Evolutionary conservation across 2,888 invertebrate species (phyloP).

Genomic region (Drosophila buzzatii): DNA sequence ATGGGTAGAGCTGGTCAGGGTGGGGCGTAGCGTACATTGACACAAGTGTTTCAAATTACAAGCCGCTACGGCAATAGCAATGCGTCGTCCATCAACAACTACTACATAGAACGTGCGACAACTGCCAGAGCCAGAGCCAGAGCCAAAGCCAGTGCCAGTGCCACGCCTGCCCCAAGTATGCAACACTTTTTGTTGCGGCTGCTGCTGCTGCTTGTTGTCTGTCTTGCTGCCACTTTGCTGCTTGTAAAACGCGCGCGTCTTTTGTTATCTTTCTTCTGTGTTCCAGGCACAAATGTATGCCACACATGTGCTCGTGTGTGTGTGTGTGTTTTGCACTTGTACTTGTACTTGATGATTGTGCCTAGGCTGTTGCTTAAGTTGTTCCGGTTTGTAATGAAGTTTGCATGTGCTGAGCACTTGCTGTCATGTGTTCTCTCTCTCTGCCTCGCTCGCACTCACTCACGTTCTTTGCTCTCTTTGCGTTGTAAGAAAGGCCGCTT

Average conservation of each 20-base stretch:
- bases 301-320: constrained; percentile 21
- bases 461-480: not conserved
- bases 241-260: constrained; percentile 62
- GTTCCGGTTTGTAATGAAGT: constrained; percentile 64
- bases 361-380: constrained; percentile 59
- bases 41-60: constrained; percentile 85
- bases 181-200: constrained; percentile 57
- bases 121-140: not conserved
- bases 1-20: not conserved
- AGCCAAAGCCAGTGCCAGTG: no score
- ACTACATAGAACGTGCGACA: constrained; percentile 19
- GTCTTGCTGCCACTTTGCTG: constrained; percentile 48
- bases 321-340: constrained; percentile 35
- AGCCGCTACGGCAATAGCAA: constrained; percentile 46
- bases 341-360: constrained; percentile 61
- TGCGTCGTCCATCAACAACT: constrained; percentile 55
- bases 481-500: constrained; percentile 56
- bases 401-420: constrained; percentile 53
- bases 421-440: constrained; percentile 9
- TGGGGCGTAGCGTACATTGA: constrained; percentile 56
- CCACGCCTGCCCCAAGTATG: constrained; percentile 49
- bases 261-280: constrained; percentile 60
- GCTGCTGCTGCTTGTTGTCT: constrained; percentile 10
- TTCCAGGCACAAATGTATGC: constrained; percentile 37
- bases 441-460: not conserved